These are phyloP conservation scores for Oryzias melastigma DNA, from an alignment of 2,113 vertebrate species.

Conservation along the genomic window DNA sequence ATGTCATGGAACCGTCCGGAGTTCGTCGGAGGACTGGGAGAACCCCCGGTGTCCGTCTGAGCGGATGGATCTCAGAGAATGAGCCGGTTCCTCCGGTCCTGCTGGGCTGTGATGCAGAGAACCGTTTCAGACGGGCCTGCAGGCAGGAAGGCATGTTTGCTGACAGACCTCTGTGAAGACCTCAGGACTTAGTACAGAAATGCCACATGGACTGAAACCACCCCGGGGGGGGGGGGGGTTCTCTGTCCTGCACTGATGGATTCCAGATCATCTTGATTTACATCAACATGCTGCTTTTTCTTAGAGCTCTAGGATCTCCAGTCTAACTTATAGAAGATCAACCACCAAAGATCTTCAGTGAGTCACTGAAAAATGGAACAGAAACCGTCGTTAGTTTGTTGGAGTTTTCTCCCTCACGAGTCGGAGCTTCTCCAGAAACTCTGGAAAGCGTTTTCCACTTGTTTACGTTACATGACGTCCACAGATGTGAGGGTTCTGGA, in stretches of 20 bases:
- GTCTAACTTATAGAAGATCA: slow-evolving; percentile 17
- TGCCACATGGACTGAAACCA: slow-evolving; percentile 59
- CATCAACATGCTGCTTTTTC: slow-evolving; percentile 12
- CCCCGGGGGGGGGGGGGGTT: slow-evolving; percentile 50
- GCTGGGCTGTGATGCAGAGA: too few relatives aligned
- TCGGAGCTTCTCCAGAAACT: too few relatives aligned
- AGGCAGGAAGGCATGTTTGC: slow-evolving; percentile 64
- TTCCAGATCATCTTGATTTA: not conserved
- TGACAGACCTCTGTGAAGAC: slow-evolving; percentile 73
- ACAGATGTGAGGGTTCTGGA: not conserved
- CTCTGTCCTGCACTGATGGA: slow-evolving; percentile 12
- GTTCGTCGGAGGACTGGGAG: too few relatives aligned
- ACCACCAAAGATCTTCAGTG: slow-evolving; percentile 11
- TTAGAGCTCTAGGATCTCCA: slow-evolving; percentile 17
- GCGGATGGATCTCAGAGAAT: too few relatives aligned
- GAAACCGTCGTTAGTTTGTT: too few relatives aligned
- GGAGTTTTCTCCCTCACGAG: too few relatives aligned
- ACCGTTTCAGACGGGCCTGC: slow-evolving; percentile 29
- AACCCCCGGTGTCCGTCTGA: too few relatives aligned
- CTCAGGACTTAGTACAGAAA: slow-evolving; percentile 54
- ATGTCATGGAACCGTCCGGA: too few relatives aligned
- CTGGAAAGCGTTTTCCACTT: too few relatives aligned
- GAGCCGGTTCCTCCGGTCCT: too few relatives aligned
- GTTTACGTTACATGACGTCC: too few relatives aligned
- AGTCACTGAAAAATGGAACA: slow-evolving; percentile 21